Percentiles rank a stretch among this genome's conserved stretches.
Evolutionary conservation across 2,113 vertebrate genomes (phyloP).

Genomic region (Corythornis madagascariensis): DNA sequence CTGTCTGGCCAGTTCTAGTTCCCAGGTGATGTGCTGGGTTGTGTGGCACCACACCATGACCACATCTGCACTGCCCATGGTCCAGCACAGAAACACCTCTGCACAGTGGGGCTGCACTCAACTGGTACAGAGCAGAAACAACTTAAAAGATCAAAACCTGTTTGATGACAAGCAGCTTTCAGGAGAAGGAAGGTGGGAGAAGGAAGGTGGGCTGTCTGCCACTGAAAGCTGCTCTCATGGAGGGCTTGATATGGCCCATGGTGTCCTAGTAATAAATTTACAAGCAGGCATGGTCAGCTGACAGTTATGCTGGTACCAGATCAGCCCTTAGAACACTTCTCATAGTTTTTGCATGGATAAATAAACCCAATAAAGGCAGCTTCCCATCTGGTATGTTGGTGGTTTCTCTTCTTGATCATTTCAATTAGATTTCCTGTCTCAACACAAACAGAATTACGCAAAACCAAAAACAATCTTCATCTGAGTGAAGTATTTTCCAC

Average conservation of each 20-base stretch:
- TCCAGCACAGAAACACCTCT: background rate
- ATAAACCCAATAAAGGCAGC: background rate
- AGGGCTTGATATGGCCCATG: background rate
- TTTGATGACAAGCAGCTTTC: background rate
- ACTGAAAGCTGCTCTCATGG: background rate
- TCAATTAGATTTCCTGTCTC: conserved; percentile 11
- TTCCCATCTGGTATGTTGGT: background rate
- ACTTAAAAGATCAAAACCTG: background rate
- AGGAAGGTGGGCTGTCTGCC: background rate
- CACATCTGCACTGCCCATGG: accelerated
- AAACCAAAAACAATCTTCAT: background rate
- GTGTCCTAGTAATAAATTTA: background rate
- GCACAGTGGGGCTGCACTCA: accelerated
- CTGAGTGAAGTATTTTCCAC: conserved; percentile 15
- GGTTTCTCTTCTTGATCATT: background rate
- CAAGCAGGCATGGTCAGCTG: background rate
- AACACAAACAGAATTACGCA: conserved; percentile 1
- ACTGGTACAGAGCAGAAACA: background rate
- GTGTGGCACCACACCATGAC: background rate
- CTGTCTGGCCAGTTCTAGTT: background rate
- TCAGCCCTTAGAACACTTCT: background rate
- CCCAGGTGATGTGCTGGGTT: background rate
- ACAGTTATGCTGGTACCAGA: background rate
- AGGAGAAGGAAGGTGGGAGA: background rate
- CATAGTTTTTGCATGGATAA: background rate